phyloP scores from a whole-genome alignment of 2,888 invertebrate species.

The Trissoscelio sp. region DNA sequence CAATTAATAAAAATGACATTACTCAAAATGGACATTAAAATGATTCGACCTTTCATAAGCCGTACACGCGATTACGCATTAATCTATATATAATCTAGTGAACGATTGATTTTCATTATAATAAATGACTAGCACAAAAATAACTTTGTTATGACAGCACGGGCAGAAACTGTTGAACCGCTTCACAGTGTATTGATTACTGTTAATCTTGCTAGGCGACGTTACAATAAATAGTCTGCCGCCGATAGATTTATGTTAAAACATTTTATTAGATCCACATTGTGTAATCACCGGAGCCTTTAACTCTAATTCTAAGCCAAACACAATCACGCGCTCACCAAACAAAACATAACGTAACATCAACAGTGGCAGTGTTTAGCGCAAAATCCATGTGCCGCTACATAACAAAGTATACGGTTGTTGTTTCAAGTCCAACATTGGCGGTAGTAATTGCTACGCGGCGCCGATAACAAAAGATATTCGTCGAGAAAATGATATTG shows the following conservation, averaged over 20 bases:
- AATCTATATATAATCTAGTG: neutral
- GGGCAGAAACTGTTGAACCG: conserved; percentile 9
- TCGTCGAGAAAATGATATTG: conserved; percentile 26
- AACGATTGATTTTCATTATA: conserved; percentile 3
- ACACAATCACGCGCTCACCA: conserved; percentile 29
- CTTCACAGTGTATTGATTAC: conserved; percentile 8
- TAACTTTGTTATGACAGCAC: conserved; percentile 11
- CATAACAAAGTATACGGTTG: conserved; percentile 20
- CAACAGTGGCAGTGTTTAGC: conserved; percentile 2
- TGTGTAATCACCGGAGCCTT: conserved; percentile 7
- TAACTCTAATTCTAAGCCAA: conserved; percentile 24
- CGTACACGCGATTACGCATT: neutral
- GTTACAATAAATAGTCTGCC: conserved; percentile 31
- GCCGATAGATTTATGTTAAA: conserved; percentile 27
- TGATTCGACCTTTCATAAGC: neutral
- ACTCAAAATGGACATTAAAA: neutral
- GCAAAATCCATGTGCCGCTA: conserved; percentile 1
- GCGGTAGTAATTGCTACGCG: conserved; percentile 11
- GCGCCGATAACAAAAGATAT: conserved; percentile 39
- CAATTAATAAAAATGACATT: neutral
- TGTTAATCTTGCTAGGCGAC: conserved; percentile 7
- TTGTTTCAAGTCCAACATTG: conserved; percentile 23
- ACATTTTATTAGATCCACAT: conserved; percentile 41
- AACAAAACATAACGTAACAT: conserved; percentile 34
- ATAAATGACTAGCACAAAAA: neutral